Conservation (phyloP, 2,113 vertebrate species). For the Proteles cristata region DNA sequence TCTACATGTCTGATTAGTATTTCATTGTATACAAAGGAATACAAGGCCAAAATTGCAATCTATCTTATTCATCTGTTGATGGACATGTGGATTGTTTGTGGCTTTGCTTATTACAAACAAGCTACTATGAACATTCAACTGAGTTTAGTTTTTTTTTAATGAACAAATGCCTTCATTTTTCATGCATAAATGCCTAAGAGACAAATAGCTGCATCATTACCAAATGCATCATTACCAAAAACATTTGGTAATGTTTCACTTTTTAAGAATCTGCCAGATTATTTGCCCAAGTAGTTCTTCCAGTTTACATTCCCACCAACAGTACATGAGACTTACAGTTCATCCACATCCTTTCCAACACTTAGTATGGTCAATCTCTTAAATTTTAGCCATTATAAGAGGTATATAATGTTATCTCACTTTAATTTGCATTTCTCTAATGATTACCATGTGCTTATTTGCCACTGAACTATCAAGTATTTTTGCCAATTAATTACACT, state of each 20-base stretch:
- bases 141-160: neutral
- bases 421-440: neutral
- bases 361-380: neutral
- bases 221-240: no score
- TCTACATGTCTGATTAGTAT: neutral
- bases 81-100: neutral
- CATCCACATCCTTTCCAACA: neutral
- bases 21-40: neutral
- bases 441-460: neutral
- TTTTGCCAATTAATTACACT: constrained; percentile 2
- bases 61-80: neutral
- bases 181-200: neutral
- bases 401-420: neutral
- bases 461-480: neutral
- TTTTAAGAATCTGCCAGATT: neutral
- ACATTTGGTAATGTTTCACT: neutral
- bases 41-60: neutral
- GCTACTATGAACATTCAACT: neutral
- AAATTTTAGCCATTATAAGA: neutral
- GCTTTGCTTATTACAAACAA: neutral
- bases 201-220: neutral
- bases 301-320: neutral
- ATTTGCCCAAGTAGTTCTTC: neutral
- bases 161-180: neutral
- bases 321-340: neutral